Percentiles rank a stretch among this genome's conserved stretches.
Conservation (phyloP, 2,113 vertebrate genomes). For the Thermophis baileyi region DNA sequence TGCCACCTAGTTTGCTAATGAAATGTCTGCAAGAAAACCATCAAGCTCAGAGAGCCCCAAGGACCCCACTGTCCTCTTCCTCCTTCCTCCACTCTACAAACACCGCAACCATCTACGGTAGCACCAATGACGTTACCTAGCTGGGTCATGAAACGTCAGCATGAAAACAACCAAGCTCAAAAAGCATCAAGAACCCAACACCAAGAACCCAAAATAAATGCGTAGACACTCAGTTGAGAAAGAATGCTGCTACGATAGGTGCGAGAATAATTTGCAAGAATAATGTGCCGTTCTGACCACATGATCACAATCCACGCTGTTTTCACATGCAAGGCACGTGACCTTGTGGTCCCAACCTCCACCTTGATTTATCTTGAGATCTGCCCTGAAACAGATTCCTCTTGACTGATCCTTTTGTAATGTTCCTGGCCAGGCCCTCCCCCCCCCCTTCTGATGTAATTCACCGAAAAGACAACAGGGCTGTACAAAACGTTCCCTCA, state of each 20-base stretch:
- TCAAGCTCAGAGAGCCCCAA: no score
- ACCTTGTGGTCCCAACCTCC: neutral
- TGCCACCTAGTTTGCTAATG: no score
- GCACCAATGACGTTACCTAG: neutral
- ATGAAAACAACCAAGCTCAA: neutral
- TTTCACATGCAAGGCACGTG: neutral
- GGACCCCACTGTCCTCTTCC: no score
- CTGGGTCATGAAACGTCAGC: neutral
- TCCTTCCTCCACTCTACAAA: no score
- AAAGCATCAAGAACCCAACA: neutral
- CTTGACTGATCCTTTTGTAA: neutral
- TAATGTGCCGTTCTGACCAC: neutral
- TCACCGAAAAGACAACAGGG: neutral
- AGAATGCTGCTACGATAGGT: no score
- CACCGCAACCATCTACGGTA: neutral
- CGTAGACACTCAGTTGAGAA: neutral
- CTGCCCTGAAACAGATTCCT: neutral
- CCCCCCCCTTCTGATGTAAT: neutral
- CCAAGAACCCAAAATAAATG: neutral
- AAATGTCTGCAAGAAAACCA: no score
- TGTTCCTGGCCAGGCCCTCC: neutral
- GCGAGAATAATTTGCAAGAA: no score
- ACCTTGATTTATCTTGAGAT: neutral
- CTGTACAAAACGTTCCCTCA: neutral
- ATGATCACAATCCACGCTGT: neutral